Percentiles rank a stretch among this genome's conserved stretches.
Conservation (phyloP, 2,888 invertebrate genomes). For the Matsumyia berberina region DNA sequence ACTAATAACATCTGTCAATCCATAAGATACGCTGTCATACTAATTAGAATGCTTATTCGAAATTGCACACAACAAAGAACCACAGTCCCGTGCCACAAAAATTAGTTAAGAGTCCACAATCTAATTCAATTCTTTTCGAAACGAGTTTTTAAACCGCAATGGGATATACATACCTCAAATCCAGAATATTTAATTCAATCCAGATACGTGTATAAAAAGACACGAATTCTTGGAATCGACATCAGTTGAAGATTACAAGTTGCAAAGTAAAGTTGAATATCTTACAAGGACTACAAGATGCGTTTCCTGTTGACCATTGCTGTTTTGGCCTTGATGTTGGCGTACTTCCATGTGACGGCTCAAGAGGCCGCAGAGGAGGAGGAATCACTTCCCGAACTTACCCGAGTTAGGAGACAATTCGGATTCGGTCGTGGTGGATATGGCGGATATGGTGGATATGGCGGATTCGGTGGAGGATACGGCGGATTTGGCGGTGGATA, state of each 20-base stretch:
- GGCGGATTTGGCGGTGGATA: background rate
- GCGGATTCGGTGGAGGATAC: background rate
- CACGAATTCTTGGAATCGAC: background rate
- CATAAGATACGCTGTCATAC: too few species aligned
- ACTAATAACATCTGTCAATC: too few species aligned
- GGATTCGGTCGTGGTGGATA: background rate
- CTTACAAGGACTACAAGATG: background rate
- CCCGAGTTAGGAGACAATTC: constrained; percentile 17
- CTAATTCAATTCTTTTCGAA: too few species aligned
- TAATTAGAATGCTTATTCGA: too few species aligned
- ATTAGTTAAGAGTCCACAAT: too few species aligned
- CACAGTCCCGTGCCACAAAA: too few species aligned
- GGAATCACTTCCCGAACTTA: background rate
- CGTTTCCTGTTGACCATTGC: constrained; percentile 21
- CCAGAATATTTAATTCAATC: background rate
- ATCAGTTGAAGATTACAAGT: constrained; percentile 10
- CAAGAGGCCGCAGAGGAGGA: constrained; percentile 3
- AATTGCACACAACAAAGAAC: too few species aligned
- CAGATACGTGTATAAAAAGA: constrained; percentile 13
- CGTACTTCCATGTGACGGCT: constrained; percentile 27
- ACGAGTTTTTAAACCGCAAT: background rate
- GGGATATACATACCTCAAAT: background rate
- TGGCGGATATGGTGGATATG: too few species aligned
- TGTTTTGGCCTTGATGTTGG: constrained; percentile 34
- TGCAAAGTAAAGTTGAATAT: background rate